Conservation (phyloP, 2,113 vertebrate genomes). For the Marmota flaviventris region DNA sequence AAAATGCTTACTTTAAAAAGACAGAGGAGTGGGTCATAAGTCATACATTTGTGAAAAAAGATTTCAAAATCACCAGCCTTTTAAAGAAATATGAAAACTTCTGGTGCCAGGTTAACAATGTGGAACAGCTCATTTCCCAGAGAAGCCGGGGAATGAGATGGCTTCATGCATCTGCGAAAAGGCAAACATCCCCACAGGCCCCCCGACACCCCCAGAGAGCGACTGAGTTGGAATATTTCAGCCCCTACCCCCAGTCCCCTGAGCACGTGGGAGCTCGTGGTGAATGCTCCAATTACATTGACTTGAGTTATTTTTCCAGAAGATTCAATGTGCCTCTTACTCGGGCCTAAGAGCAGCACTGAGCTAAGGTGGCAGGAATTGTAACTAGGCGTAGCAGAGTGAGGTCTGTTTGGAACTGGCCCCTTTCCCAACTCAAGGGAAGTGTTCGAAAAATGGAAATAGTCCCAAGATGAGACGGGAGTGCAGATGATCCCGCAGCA, state of each 20-base stretch:
- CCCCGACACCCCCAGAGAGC: accelerated
- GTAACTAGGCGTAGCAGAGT: too few relatives aligned
- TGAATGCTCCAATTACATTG: not conserved
- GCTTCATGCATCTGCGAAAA: not conserved
- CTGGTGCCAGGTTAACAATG: not conserved
- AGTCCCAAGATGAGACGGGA: not conserved
- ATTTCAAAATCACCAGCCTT: not conserved
- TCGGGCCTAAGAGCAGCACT: not conserved
- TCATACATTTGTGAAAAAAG: not conserved
- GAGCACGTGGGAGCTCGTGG: not conserved
- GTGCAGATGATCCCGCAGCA: not conserved
- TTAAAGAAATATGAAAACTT: not conserved
- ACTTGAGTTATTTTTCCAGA: not conserved
- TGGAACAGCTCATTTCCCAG: not conserved
- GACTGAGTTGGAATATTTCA: too few relatives aligned
- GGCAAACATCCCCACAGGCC: accelerated
- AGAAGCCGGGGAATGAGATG: not conserved
- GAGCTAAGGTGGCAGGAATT: not conserved
- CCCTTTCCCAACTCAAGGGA: not conserved
- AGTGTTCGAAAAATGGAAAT: not conserved
- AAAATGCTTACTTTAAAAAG: constrained; percentile 4
- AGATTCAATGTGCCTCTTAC: not conserved
- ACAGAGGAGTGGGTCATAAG: not conserved
- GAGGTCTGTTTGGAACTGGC: not conserved
- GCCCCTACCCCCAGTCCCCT: not conserved